Evolutionary conservation across 1,140 invertebrate genomes (phyloP).

Genomic region (Coenobita brevimanus): DNA sequence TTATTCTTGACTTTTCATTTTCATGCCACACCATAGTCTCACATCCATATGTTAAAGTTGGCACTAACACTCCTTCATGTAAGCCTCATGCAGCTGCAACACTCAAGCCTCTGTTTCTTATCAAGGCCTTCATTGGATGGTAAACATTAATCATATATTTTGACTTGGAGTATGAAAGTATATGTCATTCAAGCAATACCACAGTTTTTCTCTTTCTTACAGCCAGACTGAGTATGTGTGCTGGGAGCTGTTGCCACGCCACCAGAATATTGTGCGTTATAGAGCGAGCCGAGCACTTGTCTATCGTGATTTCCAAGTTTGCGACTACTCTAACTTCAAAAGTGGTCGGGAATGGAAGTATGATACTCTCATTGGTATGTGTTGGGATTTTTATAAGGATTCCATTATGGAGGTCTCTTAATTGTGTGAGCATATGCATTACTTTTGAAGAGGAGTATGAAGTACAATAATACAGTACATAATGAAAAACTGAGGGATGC

Average conservation of each 20-base stretch:
- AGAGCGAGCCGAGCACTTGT: slow-evolving; percentile 92
- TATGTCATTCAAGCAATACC: no score
- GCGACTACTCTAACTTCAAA: slow-evolving; percentile 93
- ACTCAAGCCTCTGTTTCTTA: no score
- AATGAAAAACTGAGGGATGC: no score
- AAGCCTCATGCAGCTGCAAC: no score
- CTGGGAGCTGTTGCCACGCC: slow-evolving; percentile 95
- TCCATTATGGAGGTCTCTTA: background rate
- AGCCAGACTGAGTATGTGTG: slow-evolving; percentile 98
- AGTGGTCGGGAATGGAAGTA: slow-evolving; percentile 91
- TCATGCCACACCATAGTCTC: no score
- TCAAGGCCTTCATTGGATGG: no score
- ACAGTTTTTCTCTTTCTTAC: slow-evolving; percentile 73
- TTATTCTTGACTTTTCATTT: no score
- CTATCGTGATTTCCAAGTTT: slow-evolving; percentile 90
- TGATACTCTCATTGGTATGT: slow-evolving; percentile 84
- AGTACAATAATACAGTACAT: no score
- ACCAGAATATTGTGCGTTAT: slow-evolving; percentile 96
- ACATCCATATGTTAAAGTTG: no score
- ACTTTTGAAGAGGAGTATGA: background rate
- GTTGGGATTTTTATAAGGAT: background rate
- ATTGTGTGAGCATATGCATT: background rate
- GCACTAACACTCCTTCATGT: no score
- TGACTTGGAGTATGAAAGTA: no score
- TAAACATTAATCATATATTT: no score